Base-by-base conservation (phyloP, 2,113 vertebrate species). In the Hippoglossus stenolepis region DNA sequence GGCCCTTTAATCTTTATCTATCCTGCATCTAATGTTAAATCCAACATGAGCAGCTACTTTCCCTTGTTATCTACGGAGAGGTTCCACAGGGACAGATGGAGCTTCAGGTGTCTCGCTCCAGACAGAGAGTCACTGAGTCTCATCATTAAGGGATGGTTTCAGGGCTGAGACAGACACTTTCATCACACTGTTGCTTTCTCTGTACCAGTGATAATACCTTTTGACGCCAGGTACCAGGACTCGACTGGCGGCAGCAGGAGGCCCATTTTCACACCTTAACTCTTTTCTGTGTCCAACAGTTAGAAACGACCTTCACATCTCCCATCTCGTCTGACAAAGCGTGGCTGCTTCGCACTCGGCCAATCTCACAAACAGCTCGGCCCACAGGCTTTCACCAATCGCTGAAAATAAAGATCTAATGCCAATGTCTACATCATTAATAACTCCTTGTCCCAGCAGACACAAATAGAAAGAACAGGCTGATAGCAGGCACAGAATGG, bases 401-500 rank as follows among this genome's bases (percentile, higher is more conserved):
- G 59, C 43, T 56, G 63, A 65, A 85, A 84, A 83, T 65, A 81
- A 85, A 79, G 63, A 76, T 35, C 18, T 70, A 54, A 85, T 70
- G 57, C 58, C 77, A 79, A 26, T 65, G 64, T 80, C 78, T 76
- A 56, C 76, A 73, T 77, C 77, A 87, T 91, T 80, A 79, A 90
- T 87, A 90, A 85, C 49, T 77, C 57, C 58, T 65, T 35, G 14
- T 75, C 68, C 72, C 54, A 15, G 77, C 65, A 56, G 74, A 76
- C 81, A 76, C 69, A 83, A 84, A 90, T 76, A 78, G 85, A 89
- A 76, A 74, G 76, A 82, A 74, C 79, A 78, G 77, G 68, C 66
- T 69, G 84, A 84, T 84, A 26, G 49, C 60, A 49, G 71, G 60
- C 72, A 38, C 86, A 76, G 80, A 85, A 83, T 59, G 77, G 77